Conservation (phyloP, 2,113 vertebrate species). For the Albula glossodonta region DNA sequence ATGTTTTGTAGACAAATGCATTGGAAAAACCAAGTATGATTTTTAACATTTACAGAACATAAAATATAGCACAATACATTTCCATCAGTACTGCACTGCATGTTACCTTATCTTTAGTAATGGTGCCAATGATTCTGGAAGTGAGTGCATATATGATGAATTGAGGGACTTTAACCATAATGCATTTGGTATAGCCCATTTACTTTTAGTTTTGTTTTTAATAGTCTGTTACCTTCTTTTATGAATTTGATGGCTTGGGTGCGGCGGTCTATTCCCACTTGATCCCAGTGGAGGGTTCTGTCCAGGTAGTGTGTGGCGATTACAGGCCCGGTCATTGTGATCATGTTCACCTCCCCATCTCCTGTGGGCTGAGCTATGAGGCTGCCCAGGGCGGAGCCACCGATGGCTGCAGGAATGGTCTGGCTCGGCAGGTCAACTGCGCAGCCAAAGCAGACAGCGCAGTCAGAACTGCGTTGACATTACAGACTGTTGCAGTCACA, state of each 20-base stretch:
- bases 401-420: conserved; percentile 54
- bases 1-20: no score
- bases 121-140: no score
- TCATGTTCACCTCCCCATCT: conserved; percentile 66
- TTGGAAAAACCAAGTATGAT: no score
- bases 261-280: conserved; percentile 51
- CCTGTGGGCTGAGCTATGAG: conserved; percentile 48
- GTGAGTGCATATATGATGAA: no score
- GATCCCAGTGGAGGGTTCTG: conserved; percentile 64
- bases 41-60: no score
- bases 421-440: conserved; percentile 55
- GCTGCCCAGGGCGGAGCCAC: conserved; percentile 33
- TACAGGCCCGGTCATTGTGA: conserved; percentile 50
- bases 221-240: conserved; percentile 46
- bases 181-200: no score
- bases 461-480: background rate
- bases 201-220: no score
- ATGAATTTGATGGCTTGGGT: conserved; percentile 51
- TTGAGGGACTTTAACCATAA: no score
- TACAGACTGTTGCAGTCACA: background rate
- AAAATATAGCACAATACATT: no score
- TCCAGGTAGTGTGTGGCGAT: conserved; percentile 69
- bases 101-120: no score
- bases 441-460: background rate
- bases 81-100: no score